A percentile compares a stretch with the other conserved stretches of the same genome.
Conservation (phyloP, 2,888 invertebrate species). For the Incurvaria masculella region DNA sequence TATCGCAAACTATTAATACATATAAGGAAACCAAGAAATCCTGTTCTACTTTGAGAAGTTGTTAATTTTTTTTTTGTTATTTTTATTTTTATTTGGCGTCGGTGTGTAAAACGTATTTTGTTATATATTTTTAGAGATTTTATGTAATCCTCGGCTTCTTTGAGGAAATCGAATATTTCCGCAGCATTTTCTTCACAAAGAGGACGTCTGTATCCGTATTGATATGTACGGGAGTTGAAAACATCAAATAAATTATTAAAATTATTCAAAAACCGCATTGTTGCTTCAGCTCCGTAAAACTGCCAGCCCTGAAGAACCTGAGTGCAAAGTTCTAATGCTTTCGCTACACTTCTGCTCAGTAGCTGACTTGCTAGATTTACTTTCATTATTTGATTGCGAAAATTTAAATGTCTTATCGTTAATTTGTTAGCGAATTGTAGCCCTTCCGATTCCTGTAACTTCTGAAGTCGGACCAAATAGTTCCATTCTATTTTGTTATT, state of each 20-base stretch:
- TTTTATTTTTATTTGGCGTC: slow-evolving; percentile 1
- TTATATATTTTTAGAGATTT: background rate
- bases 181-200: slow-evolving; percentile 1
- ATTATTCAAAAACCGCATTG: background rate
- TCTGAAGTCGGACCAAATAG: slow-evolving; percentile 1
- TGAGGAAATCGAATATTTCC: background rate
- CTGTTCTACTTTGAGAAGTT: slow-evolving; percentile 2
- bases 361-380: slow-evolving; percentile 8
- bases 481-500: slow-evolving; percentile 2
- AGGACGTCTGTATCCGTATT: slow-evolving; percentile 2
- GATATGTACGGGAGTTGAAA: slow-evolving; percentile 4
- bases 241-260: slow-evolving; percentile 9
- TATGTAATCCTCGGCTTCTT: slow-evolving; percentile 3
- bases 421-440: slow-evolving; percentile 5
- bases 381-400: slow-evolving; percentile 8
- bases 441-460: slow-evolving; percentile 5
- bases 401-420: slow-evolving; percentile 1
- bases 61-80: slow-evolving; percentile 1
- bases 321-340: slow-evolving; percentile 5
- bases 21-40: slow-evolving; percentile 9
- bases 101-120: too few relatives aligned
- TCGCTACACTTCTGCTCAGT: slow-evolving; percentile 9
- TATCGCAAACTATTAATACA: slow-evolving; percentile 5
- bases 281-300: slow-evolving; percentile 2
- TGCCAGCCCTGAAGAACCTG: slow-evolving; percentile 1